Evolutionary conservation across 2,113 vertebrate genomes (phyloP), one percentile per base, ranked within the genome.

Genomic region (Spea multiplicata): DNA sequence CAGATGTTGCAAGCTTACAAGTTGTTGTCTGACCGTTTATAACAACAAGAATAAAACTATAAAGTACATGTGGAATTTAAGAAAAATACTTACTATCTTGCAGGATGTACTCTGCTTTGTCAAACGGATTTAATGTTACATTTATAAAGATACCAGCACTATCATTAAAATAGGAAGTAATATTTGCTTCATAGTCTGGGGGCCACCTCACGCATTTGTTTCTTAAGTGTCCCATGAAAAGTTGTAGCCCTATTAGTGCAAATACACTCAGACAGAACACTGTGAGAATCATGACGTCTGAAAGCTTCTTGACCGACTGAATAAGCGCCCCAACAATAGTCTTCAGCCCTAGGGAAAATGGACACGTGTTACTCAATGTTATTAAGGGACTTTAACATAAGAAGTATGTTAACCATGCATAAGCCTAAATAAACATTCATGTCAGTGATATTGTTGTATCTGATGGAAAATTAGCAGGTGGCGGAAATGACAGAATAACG

Each of bases 191-290:
- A 84, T 92, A 90, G 73, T 88, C 89, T 76, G 71, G 75, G 6
- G 91, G 93, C 79, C 89, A 84, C 10, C 83, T 75, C 69, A 99
- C 89, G 50, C 97, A 99, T 83, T 99, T 99, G 86, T 99, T 96
- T 71, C 96, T 91, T 86, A 99, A 88, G 91, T 98, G 98, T 49
- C 97, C 97, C 97, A 99, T 99, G 90, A 99, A 99, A 71, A 99
- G 94, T 92, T 99, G 97, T 80, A 99, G 93, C 69, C 97, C 97
- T 74, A 99, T 99, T 61, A 99, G 94, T 5, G 97, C 97, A 86
- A 99, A 99, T 76, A 99, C 96, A 64, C 97, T 99, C 81, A 98
- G 93, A 84, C 97, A 99, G 93, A 99, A 99, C 66, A 98, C 96
- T 0, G 97, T 99, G 84, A 99, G 91, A 88, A 99, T 99, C 97